phyloP scores from a whole-genome alignment of 2,888 invertebrate genomes.

The Stenodema calcarata region DNA sequence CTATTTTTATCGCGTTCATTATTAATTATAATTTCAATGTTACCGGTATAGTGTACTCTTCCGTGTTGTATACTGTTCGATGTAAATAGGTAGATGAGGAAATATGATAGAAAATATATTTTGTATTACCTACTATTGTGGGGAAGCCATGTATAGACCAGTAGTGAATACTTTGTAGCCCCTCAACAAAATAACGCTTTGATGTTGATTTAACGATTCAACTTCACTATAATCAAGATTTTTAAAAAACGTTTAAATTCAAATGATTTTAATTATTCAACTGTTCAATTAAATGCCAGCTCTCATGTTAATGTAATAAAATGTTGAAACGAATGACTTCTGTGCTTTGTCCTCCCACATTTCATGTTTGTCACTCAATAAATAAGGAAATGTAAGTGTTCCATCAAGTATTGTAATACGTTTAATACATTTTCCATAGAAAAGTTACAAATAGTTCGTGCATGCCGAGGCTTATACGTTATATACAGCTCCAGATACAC shows the following conservation, averaged over 20 bases:
- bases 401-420: not conserved
- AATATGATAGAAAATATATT: not conserved
- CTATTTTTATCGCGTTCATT: not conserved
- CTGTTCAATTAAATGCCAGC: not conserved
- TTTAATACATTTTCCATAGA: not conserved
- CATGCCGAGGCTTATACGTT: not conserved
- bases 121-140: not conserved
- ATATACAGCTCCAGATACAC: not conserved
- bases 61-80: not conserved
- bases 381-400: constrained; percentile 7
- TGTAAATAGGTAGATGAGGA: not conserved
- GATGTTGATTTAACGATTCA: not conserved
- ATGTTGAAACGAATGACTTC: not conserved
- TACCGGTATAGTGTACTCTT: not conserved
- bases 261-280: not conserved
- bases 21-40: not conserved
- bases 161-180: not conserved
- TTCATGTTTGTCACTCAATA: not conserved
- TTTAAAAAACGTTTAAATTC: not conserved
- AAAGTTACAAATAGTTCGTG: not conserved
- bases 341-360: constrained; percentile 4
- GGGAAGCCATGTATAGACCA: not conserved
- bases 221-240: not conserved
- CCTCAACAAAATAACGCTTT: not conserved
- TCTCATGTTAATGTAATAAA: not conserved